Percentiles rank a stretch among this genome's conserved stretches.
These are phyloP conservation scores for Cenopis cana DNA, from an alignment of 2,888 invertebrate species.

Conservation along the genomic window DNA sequence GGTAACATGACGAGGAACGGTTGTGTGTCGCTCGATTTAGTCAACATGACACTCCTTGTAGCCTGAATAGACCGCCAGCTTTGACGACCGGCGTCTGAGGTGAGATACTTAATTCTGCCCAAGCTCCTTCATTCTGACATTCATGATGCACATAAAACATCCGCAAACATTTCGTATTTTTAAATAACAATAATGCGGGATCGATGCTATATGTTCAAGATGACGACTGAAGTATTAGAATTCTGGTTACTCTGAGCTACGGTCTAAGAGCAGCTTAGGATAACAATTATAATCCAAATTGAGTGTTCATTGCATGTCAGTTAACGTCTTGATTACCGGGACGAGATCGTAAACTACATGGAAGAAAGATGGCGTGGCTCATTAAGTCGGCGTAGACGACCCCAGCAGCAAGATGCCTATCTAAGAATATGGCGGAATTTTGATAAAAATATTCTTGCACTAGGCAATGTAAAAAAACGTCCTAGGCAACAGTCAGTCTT, in stretches of 20 bases:
- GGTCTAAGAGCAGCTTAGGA: conserved; percentile 5
- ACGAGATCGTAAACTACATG: conserved; percentile 41
- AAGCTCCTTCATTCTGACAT: conserved; percentile 3
- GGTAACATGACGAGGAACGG: conserved; percentile 84
- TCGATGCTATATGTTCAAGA: conserved; percentile 5
- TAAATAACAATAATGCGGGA: not conserved
- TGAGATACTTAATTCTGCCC: conserved; percentile 3
- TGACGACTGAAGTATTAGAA: not conserved
- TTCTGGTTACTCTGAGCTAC: not conserved
- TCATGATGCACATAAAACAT: conserved; percentile 9
- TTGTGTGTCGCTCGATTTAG: conserved; percentile 79
- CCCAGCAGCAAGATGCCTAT: not conserved
- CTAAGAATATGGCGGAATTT: not conserved
- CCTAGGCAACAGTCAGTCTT: not conserved
- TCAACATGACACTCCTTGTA: conserved; percentile 61
- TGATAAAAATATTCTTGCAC: not conserved
- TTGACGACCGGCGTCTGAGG: conserved; percentile 20
- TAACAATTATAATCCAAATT: conserved; percentile 3
- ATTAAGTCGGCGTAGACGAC: conserved; percentile 28
- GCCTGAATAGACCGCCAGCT: conserved; percentile 54
- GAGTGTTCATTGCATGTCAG: conserved; percentile 2
- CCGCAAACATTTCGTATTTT: not conserved
- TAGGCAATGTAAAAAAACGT: not conserved
- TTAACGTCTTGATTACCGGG: conserved; percentile 36
- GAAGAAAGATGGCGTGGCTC: conserved; percentile 30